phyloP scores from a whole-genome alignment of 1,140 invertebrate genomes.

The Neelides sp. region DNA sequence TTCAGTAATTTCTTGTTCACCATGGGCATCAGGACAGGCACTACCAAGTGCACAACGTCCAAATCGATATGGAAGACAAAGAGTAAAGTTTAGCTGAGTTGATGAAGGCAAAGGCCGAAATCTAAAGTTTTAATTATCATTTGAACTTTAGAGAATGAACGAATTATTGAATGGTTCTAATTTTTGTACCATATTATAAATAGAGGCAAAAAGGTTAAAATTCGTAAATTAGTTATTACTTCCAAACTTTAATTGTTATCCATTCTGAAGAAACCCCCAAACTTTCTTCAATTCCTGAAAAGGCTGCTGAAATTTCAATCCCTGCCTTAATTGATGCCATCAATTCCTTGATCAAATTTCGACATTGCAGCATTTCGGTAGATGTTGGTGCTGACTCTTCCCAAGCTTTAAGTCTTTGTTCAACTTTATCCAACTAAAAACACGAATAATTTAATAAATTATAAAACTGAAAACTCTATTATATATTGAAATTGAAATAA shows the following conservation, averaged over 20 bases:
- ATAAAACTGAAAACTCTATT: not conserved
- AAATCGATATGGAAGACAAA: slow-evolving; percentile 29
- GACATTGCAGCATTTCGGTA: slow-evolving; percentile 27
- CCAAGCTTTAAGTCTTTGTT: slow-evolving; percentile 22
- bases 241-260: too few species aligned
- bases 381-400: slow-evolving; percentile 17
- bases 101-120: slow-evolving; percentile 21
- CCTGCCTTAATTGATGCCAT: slow-evolving; percentile 23
- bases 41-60: slow-evolving; percentile 27
- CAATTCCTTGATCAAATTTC: slow-evolving; percentile 21
- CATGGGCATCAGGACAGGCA: slow-evolving; percentile 45
- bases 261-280: too few species aligned
- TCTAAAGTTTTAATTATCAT: too few species aligned
- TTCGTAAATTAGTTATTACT: too few species aligned
- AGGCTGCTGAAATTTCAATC: slow-evolving; percentile 23
- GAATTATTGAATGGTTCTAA: too few species aligned
- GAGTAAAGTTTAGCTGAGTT: too few species aligned
- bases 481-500: not conserved
- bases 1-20: slow-evolving; percentile 54
- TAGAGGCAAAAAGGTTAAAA: too few species aligned
- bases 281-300: slow-evolving; percentile 26
- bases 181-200: too few species aligned
- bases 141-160: too few species aligned
- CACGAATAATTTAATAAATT: not conserved
- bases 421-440: slow-evolving; percentile 19